These are phyloP conservation scores for Drosophila testacea DNA, from an alignment of 2,888 invertebrate genomes.

Conservation along the genomic window DNA sequence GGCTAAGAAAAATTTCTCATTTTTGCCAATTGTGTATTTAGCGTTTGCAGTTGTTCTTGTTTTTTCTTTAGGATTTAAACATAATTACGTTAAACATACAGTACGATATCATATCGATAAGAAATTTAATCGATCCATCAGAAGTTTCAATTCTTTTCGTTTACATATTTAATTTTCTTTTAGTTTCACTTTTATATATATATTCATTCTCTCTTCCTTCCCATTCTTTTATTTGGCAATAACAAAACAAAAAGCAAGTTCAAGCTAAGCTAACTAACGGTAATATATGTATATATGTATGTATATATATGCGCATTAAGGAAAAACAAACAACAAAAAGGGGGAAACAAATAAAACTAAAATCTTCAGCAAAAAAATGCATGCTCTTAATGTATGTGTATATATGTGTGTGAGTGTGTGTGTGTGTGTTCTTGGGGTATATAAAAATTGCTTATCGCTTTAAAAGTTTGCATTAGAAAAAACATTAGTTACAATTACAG, in stretches of 20 bases:
- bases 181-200: conserved; percentile 20
- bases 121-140: conserved; percentile 9
- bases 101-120: conserved; percentile 32
- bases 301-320: conserved; percentile 9
- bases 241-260: conserved; percentile 58
- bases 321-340: conserved; percentile 24
- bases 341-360: conserved; percentile 12
- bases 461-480: conserved; percentile 37
- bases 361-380: conserved; percentile 7
- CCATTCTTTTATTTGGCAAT: conserved; percentile 38
- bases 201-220: background rate
- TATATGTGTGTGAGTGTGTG: conserved; percentile 7
- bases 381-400: conserved; percentile 19
- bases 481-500: conserved; percentile 43
- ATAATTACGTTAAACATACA: conserved; percentile 46
- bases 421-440: conserved; percentile 3
- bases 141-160: conserved; percentile 7
- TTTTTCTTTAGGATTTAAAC: conserved; percentile 13
- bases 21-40: conserved; percentile 14
- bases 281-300: conserved; percentile 21
- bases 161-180: conserved; percentile 3
- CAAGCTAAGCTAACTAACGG: conserved; percentile 61
- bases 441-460: conserved; percentile 27
- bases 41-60: conserved; percentile 12
- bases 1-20: conserved; percentile 24